These are phyloP conservation scores for Aphelinus atriplicis DNA, from an alignment of 1,140 invertebrate species.

Conservation along the genomic window DNA sequence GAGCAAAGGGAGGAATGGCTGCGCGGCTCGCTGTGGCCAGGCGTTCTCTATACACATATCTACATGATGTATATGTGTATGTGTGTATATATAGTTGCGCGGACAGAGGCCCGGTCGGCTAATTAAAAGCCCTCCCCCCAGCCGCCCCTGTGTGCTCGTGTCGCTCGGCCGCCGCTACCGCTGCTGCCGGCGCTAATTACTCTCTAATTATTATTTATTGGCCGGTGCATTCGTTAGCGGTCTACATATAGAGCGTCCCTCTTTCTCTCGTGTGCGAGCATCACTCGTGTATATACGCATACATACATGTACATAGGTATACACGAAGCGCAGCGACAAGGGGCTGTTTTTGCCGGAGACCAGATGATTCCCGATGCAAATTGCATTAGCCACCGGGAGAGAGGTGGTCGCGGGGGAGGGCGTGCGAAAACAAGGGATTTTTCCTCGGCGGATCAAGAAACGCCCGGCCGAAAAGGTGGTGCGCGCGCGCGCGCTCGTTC, in stretches of 20 bases:
- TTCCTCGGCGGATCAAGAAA: too few species aligned
- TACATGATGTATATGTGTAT: slow-evolving; percentile 57
- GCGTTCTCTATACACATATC: neutral
- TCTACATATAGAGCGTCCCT: neutral
- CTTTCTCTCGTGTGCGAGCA: neutral
- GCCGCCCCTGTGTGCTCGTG: neutral
- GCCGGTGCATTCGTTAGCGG: slow-evolving; percentile 31
- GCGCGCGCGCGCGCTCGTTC: too few species aligned
- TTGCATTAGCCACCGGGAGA: too few species aligned
- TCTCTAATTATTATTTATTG: slow-evolving; percentile 38
- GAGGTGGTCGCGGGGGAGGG: slow-evolving; percentile 17
- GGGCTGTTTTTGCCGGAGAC: too few species aligned
- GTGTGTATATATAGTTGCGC: slow-evolving; percentile 43
- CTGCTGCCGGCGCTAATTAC: slow-evolving; percentile 22
- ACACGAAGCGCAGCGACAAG: too few species aligned
- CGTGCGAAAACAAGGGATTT: neutral
- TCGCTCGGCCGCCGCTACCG: neutral
- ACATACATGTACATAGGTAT: neutral
- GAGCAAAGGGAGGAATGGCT: too few species aligned
- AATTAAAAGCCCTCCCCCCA: slow-evolving; percentile 18
- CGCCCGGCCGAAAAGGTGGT: too few species aligned
- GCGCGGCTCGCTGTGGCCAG: too few species aligned
- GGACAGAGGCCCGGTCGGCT: neutral
- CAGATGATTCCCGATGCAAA: too few species aligned
- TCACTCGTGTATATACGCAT: neutral